A percentile compares a stretch with the other conserved stretches of the same genome.
Evolutionary conservation across 2,888 invertebrate species (phyloP).

Genomic region (Scaptomyza polygonia): DNA sequence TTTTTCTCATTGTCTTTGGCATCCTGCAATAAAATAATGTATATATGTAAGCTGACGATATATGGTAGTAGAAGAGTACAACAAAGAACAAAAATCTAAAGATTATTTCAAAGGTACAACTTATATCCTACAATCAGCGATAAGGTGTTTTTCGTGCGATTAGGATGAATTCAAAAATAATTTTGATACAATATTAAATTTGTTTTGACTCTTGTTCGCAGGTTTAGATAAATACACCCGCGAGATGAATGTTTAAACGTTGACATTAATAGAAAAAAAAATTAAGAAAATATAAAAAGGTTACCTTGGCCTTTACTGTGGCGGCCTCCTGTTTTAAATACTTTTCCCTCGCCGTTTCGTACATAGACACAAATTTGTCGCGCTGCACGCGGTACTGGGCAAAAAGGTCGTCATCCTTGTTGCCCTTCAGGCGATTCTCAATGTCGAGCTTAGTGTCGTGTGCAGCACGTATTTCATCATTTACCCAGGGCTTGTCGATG

Average conservation of each 20-base stretch:
- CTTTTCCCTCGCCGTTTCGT: constrained; percentile 86
- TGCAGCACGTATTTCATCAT: constrained; percentile 85
- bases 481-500: constrained; percentile 87
- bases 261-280: no score
- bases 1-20: constrained; percentile 81
- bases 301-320: constrained; percentile 81
- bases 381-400: constrained; percentile 86
- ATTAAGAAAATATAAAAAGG: not conserved
- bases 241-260: no score
- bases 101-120: not conserved
- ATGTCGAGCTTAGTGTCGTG: constrained; percentile 86
- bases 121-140: not conserved
- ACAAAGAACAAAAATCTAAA: not conserved
- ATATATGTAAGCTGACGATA: constrained; percentile 66
- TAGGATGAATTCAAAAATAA: no score
- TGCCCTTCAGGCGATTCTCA: constrained; percentile 84
- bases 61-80: constrained; percentile 29
- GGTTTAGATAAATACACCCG: no score
- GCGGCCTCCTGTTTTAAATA: constrained; percentile 85
- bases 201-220: no score
- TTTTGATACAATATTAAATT: no score
- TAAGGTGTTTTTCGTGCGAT: no score
- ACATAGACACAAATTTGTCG: constrained; percentile 86
- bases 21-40: constrained; percentile 83
- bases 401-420: constrained; percentile 86